Evolutionary conservation across 1,140 invertebrate genomes (phyloP).

Genomic region (Arctopsyche grandis): DNA sequence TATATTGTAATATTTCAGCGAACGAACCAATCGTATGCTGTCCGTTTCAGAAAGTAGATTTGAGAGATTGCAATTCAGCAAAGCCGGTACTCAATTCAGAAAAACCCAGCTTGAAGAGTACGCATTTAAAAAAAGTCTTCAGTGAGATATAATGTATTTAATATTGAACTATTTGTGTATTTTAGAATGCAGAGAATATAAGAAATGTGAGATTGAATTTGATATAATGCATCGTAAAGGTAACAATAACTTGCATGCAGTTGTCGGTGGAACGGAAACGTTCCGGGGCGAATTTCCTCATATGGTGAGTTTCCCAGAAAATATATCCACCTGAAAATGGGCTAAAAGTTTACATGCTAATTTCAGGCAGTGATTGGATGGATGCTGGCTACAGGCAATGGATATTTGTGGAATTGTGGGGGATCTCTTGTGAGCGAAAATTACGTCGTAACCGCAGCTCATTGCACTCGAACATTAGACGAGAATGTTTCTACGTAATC

Average conservation of each 20-base stretch:
- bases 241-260: not conserved
- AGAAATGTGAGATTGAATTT: not conserved
- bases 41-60: not conserved
- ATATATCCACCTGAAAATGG: not conserved
- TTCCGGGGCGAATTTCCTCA: not conserved
- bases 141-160: too few relatives aligned
- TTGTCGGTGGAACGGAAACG: not conserved
- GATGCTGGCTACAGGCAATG: not conserved
- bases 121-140: not conserved
- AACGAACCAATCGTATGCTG: not conserved
- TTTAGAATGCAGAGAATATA: constrained; percentile 3
- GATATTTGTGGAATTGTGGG: constrained; percentile 26
- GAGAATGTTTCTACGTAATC: not conserved
- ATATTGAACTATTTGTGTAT: not conserved
- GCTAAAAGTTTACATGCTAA: not conserved
- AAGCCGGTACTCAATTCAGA: not conserved
- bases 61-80: too few relatives aligned
- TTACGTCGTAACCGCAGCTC: constrained; percentile 25
- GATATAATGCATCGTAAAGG: not conserved
- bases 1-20: not conserved
- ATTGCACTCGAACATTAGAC: constrained; percentile 19
- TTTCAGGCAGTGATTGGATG: constrained; percentile 32
- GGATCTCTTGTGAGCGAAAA: constrained; percentile 32
- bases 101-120: not conserved
- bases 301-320: not conserved